These are phyloP conservation scores for Augiades crinisus DNA, from an alignment of 2,888 invertebrate species.

Conservation along the genomic window DNA sequence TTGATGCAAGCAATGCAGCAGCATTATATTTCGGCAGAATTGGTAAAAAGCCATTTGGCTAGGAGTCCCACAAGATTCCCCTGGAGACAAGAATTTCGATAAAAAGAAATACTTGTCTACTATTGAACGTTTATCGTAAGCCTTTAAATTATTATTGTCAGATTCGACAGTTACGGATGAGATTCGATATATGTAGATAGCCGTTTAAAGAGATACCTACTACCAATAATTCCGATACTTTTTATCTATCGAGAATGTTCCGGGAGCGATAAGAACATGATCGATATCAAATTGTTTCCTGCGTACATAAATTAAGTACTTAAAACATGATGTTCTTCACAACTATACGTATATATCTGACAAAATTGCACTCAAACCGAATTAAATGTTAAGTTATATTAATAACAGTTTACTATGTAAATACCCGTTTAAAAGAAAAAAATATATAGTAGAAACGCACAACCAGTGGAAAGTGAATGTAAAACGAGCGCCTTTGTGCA, in stretches of 20 bases:
- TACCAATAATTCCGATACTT: neutral
- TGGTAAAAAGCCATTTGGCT: constrained; percentile 85
- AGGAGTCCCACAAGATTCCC: too few species aligned
- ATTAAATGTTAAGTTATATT: too few species aligned
- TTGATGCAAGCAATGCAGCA: constrained; percentile 82
- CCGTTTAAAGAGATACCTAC: neutral
- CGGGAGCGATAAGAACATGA: constrained; percentile 4
- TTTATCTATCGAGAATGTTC: neutral
- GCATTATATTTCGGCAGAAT: constrained; percentile 87
- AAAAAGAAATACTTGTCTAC: neutral
- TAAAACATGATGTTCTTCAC: neutral
- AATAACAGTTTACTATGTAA: too few species aligned
- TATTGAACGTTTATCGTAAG: too few species aligned
- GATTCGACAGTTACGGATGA: constrained; percentile 10
- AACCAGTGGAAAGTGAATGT: constrained; percentile 35
- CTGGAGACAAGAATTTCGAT: neutral
- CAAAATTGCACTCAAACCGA: too few species aligned
- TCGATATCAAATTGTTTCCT: neutral
- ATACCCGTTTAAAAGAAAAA: neutral
- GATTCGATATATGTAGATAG: constrained; percentile 12
- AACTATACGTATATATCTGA: neutral
- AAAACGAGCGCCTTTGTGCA: constrained; percentile 35
- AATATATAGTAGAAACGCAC: neutral
- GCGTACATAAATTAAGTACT: neutral
- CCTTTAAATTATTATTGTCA: neutral